A percentile compares a stretch with the other conserved stretches of the same genome.
These are phyloP conservation scores for Agriotes lineatus DNA, from an alignment of 2,888 invertebrate species.

Conservation along the genomic window DNA sequence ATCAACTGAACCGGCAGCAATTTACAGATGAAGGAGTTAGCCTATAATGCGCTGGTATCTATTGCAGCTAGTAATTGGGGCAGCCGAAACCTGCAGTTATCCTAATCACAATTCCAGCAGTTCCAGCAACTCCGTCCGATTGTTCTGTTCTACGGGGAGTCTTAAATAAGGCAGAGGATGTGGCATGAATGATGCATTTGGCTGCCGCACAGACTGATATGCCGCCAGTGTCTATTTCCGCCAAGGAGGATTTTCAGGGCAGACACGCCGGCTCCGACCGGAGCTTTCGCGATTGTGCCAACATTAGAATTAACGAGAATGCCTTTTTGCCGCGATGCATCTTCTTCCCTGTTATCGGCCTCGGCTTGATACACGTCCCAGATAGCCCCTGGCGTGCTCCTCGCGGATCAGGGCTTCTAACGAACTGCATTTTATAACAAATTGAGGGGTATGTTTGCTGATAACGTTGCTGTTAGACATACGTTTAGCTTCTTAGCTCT, in stretches of 20 bases:
- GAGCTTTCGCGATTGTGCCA: slow-evolving; percentile 30
- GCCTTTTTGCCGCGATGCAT: slow-evolving; percentile 24
- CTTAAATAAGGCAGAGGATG: slow-evolving; percentile 17
- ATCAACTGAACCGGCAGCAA: background rate
- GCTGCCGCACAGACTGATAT: slow-evolving; percentile 20
- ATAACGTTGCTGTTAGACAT: no score
- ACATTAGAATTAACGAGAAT: slow-evolving; percentile 32
- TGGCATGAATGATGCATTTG: slow-evolving; percentile 31
- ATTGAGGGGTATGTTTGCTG: no score
- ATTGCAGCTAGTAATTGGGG: no score
- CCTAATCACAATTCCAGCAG: slow-evolving; percentile 4
- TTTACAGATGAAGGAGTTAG: background rate
- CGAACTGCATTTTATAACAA: no score
- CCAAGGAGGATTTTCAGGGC: slow-evolving; percentile 19
- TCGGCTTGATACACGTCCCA: slow-evolving; percentile 4
- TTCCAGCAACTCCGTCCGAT: slow-evolving; percentile 2
- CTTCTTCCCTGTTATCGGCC: slow-evolving; percentile 15
- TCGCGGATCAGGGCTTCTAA: no score
- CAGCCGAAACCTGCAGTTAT: background rate
- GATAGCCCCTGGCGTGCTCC: background rate
- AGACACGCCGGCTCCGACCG: slow-evolving; percentile 29
- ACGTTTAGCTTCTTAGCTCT: no score
- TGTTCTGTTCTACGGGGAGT: slow-evolving; percentile 10
- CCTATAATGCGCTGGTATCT: background rate
- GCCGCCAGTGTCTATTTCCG: slow-evolving; percentile 25